Conservation (phyloP, 2,888 invertebrate genomes). For the Byasa hedistus region DNA sequence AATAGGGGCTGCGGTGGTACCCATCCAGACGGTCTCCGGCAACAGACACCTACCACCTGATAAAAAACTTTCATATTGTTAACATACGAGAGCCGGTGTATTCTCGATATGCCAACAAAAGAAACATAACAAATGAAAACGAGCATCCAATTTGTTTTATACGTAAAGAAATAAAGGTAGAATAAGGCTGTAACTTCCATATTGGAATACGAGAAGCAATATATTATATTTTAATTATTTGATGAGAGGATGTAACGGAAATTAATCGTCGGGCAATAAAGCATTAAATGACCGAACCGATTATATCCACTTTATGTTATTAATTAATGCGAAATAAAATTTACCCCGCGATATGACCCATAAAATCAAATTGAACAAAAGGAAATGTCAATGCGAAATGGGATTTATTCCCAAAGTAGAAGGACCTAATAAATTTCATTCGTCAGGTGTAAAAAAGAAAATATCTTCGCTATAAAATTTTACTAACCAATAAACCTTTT, state of each 20-base stretch:
- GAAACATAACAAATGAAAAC: too few species aligned
- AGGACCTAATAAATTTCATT: conserved; percentile 19
- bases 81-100: too few species aligned
- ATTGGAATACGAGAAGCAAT: not conserved
- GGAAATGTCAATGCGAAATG: conserved; percentile 10
- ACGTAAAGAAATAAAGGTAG: too few species aligned
- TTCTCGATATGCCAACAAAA: too few species aligned
- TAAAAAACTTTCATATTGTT: too few species aligned
- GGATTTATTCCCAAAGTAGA: conserved; percentile 22
- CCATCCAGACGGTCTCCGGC: too few species aligned
- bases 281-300: conserved; percentile 9
- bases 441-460: conserved; percentile 14
- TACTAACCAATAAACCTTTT: conserved; percentile 33
- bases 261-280: conserved; percentile 5
- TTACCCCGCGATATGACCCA: conserved; percentile 7
- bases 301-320: conserved; percentile 15
- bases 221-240: conserved; percentile 2
- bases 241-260: conserved; percentile 5
- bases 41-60: too few species aligned
- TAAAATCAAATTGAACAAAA: conserved; percentile 21
- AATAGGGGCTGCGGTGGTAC: too few species aligned
- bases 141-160: too few species aligned
- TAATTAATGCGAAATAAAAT: conserved; percentile 24
- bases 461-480: conserved; percentile 29
- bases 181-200: too few species aligned